Base-by-base conservation (phyloP, 1,140 invertebrate genomes). In the Leptinotarsa texana region DNA sequence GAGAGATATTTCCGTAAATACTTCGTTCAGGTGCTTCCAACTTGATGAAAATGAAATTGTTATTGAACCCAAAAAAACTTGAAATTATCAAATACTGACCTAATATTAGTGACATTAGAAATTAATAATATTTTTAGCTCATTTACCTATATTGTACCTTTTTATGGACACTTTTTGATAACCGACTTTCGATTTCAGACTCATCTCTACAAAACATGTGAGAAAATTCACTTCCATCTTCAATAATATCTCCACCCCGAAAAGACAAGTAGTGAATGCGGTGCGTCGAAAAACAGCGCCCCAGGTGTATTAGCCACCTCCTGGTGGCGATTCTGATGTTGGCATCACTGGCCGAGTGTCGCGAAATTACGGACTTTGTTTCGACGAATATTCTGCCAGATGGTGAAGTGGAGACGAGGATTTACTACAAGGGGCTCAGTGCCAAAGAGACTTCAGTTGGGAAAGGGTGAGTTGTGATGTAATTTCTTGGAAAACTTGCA, bases 401-500 rank as follows among this genome's bases (percentile, higher is more conserved):
- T 80, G 91, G 91, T 21, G 91, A 92, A 75, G 82, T 88, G 61
- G 91, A 92, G 82, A 87, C 87, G 2, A 82, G 90, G 21, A 86
- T 92, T 24, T 88, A 88, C 81, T 90, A 84, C 75, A 87, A 89
- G 71, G 89, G 89, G 13, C 82, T 92, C 21, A 88, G 88, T 4
- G 90, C 90, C 27, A 91, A 91, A 79, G 90, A 92, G 81, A 91
- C 90, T 0, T 87, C 86, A 65, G 89, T 90, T 33, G 84, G 85
- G 0, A 85, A 87, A 77, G 85, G 87, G 88, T 89, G 80, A 87
- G 87, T 80, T 17, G 22, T 57, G 51, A 15, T 57, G 17, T 57
- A 4, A 57, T 57, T 57, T 57, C 15, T 57, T 57, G 4, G 17
- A 42, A 42, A 42, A 8, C 33, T 42, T 42, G 33, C 8, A 11